Conservation (phyloP, 2,797 vertebrate species). For the Buphagus erythrorhynchus region DNA sequence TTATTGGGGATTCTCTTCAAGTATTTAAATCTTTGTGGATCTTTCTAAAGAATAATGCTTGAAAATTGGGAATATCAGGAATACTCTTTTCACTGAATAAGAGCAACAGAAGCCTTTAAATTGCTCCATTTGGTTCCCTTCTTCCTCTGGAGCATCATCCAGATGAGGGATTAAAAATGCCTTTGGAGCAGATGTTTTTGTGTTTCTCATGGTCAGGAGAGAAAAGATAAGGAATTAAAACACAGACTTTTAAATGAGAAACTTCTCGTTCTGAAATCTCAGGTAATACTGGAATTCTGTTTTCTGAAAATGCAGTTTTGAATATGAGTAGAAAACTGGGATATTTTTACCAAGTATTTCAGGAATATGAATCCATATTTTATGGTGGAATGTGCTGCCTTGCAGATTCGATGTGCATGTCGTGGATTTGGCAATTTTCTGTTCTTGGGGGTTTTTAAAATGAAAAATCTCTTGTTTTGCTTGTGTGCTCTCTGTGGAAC, state of each 20-base stretch:
- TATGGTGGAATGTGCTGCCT: not conserved
- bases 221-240: not conserved
- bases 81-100: not conserved
- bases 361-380: not conserved
- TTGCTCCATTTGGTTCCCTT: not conserved
- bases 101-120: not conserved
- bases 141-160: not conserved
- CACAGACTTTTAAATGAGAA: not conserved
- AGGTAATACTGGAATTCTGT: not conserved
- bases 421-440: not conserved
- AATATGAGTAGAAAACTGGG: not conserved
- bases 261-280: not conserved
- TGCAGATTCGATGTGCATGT: fast-evolving
- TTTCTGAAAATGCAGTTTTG: not conserved
- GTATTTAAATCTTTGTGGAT: not conserved
- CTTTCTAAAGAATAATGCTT: not conserved
- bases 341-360: not conserved
- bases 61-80: not conserved
- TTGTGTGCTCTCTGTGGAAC: not conserved
- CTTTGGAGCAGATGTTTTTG: not conserved
- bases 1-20: not conserved
- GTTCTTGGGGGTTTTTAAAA: not conserved
- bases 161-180: not conserved
- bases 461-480: not conserved
- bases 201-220: not conserved